Evolutionary conservation across 2,113 vertebrate species (phyloP).

Genomic region (Synchiropus splendidus): DNA sequence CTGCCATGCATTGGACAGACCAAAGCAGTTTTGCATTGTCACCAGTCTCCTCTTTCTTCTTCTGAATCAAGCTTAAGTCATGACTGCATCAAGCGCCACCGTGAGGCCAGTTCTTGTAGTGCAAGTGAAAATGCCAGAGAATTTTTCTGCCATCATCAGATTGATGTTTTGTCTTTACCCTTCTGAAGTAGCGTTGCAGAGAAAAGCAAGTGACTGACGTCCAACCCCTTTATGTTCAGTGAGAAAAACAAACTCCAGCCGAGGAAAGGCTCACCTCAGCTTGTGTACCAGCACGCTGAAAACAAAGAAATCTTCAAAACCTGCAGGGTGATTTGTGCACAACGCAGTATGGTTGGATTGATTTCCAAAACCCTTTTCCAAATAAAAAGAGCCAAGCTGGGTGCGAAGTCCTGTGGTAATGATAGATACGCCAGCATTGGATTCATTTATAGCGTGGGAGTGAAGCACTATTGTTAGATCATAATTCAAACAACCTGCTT

Average conservation of each 20-base stretch:
- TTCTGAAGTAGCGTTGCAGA: slow-evolving; percentile 24
- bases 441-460: slow-evolving; percentile 51
- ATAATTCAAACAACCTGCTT: slow-evolving; percentile 65
- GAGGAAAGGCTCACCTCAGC: not conserved
- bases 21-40: no score
- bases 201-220: slow-evolving; percentile 23
- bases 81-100: no score
- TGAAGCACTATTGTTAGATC: slow-evolving; percentile 54
- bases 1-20: no score
- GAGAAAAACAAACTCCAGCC: no score
- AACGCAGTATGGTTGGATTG: slow-evolving; percentile 23
- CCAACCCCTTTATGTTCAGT: no score
- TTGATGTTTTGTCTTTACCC: slow-evolving; percentile 1
- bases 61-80: no score
- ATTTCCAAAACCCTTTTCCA: slow-evolving; percentile 32
- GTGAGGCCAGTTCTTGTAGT: no score
- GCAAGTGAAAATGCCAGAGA: no score
- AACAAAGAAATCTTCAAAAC: slow-evolving; percentile 30
- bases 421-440: slow-evolving; percentile 46
- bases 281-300: slow-evolving; percentile 21
- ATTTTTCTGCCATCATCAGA: no score
- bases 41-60: no score
- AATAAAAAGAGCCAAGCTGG: slow-evolving; percentile 36
- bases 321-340: slow-evolving; percentile 28
- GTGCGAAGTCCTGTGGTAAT: slow-evolving; percentile 32